Evolutionary conservation across 1,140 invertebrate genomes (phyloP).

Genomic region (Anadara kagoshimensis): DNA sequence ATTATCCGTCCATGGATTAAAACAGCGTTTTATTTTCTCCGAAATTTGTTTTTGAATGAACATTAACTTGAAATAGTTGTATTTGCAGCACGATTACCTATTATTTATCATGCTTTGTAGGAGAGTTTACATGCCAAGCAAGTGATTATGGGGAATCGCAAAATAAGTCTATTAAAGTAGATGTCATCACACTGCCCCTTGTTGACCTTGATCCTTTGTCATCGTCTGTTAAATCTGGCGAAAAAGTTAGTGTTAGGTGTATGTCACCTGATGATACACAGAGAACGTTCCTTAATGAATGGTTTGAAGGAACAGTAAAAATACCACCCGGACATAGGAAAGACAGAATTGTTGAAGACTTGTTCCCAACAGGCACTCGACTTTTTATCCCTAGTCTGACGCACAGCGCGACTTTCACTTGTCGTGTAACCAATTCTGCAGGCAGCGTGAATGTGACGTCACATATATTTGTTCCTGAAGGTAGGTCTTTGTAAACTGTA

Average conservation of each 20-base stretch:
- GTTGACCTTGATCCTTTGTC: slow-evolving; percentile 53
- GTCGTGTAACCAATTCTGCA: slow-evolving; percentile 49
- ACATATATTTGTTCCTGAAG: slow-evolving; percentile 43
- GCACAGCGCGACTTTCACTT: slow-evolving; percentile 45
- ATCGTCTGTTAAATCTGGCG: slow-evolving; percentile 27
- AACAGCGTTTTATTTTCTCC: too few relatives aligned
- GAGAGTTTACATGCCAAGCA: slow-evolving; percentile 49
- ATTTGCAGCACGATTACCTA: too few relatives aligned
- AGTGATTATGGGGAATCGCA: slow-evolving; percentile 38
- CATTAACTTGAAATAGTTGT: too few relatives aligned
- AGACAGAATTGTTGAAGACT: slow-evolving; percentile 50
- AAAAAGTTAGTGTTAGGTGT: slow-evolving; percentile 41
- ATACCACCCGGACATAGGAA: slow-evolving; percentile 18
- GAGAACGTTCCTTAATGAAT: slow-evolving; percentile 45
- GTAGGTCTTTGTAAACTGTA: slow-evolving; percentile 20
- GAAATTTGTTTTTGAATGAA: too few relatives aligned
- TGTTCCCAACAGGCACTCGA: slow-evolving; percentile 50
- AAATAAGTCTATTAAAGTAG: slow-evolving; percentile 39
- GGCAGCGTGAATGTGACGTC: slow-evolving; percentile 41
- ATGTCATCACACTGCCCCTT: slow-evolving; percentile 48
- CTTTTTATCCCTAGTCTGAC: slow-evolving; percentile 33
- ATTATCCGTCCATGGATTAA: too few relatives aligned
- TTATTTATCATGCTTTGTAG: slow-evolving; percentile 26
- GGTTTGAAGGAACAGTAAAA: slow-evolving; percentile 34
- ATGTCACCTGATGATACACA: slow-evolving; percentile 53